Conservation (phyloP, 2,113 vertebrate genomes). For the human (Homo sapiens) region DNA sequence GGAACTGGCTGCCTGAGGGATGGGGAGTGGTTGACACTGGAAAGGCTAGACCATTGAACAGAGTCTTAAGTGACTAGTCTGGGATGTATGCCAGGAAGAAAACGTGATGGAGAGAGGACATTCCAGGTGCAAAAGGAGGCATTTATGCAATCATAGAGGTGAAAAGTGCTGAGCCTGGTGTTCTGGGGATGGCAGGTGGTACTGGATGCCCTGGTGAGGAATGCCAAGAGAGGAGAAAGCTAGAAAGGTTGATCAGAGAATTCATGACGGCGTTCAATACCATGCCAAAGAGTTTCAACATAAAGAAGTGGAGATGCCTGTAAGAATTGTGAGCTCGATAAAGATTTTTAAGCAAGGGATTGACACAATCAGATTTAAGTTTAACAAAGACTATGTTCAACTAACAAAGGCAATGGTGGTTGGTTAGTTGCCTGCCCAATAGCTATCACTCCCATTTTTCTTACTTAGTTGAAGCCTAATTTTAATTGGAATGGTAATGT, state of each 20-base stretch:
- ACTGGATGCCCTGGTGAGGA: background rate
- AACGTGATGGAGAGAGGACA: too few relatives aligned
- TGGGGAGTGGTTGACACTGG: background rate
- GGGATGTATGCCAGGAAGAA: background rate
- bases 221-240: background rate
- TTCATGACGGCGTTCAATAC: background rate
- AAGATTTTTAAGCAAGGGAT: background rate
- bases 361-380: background rate
- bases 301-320: background rate
- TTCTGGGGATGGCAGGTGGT: background rate
- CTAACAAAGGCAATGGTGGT: background rate
- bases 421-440: background rate
- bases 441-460: background rate
- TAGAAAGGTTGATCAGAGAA: background rate
- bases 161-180: background rate
- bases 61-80: background rate
- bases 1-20: background rate
- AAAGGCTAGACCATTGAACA: background rate
- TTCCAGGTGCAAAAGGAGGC: background rate
- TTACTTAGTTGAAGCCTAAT: background rate
- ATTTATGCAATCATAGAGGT: background rate
- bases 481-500: background rate
- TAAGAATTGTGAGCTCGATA: background rate
- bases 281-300: background rate
- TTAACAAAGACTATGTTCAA: background rate